Evolutionary conservation across 1,140 invertebrate species (phyloP).

Genomic region (Drosophila virilis): DNA sequence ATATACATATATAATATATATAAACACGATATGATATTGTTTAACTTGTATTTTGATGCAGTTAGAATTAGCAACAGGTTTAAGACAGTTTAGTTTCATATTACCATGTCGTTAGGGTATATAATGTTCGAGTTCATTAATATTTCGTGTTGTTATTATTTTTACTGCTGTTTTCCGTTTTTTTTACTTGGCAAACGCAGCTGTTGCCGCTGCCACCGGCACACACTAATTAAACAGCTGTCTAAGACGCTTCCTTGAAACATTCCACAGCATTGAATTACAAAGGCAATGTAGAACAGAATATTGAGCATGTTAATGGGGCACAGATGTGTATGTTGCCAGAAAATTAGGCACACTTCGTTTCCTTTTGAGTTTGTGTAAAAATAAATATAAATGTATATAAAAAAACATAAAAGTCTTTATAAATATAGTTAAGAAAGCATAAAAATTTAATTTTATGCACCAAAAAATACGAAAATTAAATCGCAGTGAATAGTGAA

Average conservation of each 20-base stretch:
- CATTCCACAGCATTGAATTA: slow-evolving; percentile 43
- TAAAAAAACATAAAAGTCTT: too few species aligned
- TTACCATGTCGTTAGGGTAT: not conserved
- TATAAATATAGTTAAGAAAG: too few species aligned
- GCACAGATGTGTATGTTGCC: not conserved
- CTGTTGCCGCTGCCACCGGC: slow-evolving; percentile 43
- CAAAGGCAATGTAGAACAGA: slow-evolving; percentile 8
- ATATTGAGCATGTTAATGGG: not conserved
- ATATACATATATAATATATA: not conserved
- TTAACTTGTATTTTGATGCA: too few species aligned
- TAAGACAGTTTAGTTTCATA: too few species aligned
- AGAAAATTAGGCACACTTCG: slow-evolving; percentile 4
- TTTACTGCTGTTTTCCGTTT: slow-evolving; percentile 31
- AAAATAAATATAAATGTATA: too few species aligned
- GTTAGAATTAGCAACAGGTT: too few species aligned
- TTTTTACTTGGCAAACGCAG: slow-evolving; percentile 33
- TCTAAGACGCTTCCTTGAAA: slow-evolving; percentile 44
- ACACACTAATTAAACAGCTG: slow-evolving; percentile 67
- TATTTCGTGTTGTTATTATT: slow-evolving; percentile 10
- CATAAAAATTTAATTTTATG: too few species aligned
- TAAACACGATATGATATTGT: not conserved
- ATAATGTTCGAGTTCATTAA: not conserved
- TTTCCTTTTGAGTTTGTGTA: too few species aligned
- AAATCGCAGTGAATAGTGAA: too few species aligned
- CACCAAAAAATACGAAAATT: too few species aligned